Conservation (phyloP, 2,797 vertebrate species). For the Euthynnus affinis region DNA sequence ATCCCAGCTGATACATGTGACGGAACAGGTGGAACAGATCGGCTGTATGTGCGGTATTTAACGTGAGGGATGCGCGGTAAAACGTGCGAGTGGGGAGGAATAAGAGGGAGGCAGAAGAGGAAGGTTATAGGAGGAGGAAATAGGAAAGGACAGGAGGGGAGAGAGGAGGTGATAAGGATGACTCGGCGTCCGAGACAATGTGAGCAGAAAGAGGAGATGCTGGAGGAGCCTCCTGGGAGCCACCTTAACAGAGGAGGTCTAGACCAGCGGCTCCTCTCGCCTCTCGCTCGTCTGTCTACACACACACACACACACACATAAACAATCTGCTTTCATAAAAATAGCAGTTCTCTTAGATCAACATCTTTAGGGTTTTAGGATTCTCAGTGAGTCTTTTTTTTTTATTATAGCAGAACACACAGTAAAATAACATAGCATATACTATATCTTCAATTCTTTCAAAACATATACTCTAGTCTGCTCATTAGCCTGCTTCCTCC, state of each 20-base stretch:
- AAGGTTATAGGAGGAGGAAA: not conserved
- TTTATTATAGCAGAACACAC: not conserved
- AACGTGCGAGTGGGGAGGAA: no score
- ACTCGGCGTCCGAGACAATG: constrained; percentile 74
- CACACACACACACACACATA: constrained; percentile 12
- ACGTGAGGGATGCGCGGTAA: no score
- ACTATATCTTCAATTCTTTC: not conserved
- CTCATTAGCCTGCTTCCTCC: not conserved
- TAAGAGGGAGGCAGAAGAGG: no score
- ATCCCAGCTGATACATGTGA: no score
- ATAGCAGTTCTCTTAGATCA: not conserved
- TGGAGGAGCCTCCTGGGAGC: constrained; percentile 76
- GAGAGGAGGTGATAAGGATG: constrained; percentile 67
- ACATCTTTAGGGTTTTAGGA: not conserved
- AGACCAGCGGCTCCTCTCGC: constrained; percentile 71
- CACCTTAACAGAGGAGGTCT: constrained; percentile 80
- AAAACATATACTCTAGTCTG: not conserved
- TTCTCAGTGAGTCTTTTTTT: not conserved
- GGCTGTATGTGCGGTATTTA: not conserved
- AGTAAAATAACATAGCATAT: not conserved
- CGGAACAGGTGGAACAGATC: not conserved
- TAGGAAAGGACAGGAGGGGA: constrained; percentile 47
- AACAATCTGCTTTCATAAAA: constrained; percentile 17
- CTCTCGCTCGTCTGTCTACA: constrained; percentile 33
- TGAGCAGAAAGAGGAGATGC: constrained; percentile 80